A percentile compares a stretch with the other conserved stretches of the same genome.
phyloP scores from a whole-genome alignment of 2,888 invertebrate genomes.

The Subacronicta megacephala region DNA sequence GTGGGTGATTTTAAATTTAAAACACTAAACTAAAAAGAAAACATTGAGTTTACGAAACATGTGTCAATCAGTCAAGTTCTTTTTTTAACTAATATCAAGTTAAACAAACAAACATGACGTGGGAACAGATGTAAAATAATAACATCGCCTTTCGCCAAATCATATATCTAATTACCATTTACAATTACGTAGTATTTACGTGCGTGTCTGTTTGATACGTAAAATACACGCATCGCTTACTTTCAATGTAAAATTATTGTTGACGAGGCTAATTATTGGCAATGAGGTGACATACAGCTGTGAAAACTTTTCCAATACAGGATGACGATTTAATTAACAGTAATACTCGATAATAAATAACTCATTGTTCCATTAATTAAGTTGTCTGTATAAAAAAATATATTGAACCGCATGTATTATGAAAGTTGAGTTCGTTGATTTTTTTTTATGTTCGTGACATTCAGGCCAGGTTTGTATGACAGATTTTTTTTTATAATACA shows the following conservation, averaged over 20 bases:
- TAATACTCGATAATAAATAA: too few relatives aligned
- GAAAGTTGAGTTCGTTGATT: too few relatives aligned
- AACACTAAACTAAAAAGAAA: background rate
- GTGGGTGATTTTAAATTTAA: too few relatives aligned
- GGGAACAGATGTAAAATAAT: slow-evolving; percentile 23
- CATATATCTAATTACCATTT: slow-evolving; percentile 13
- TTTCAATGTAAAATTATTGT: slow-evolving; percentile 39
- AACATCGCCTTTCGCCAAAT: background rate
- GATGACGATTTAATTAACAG: background rate
- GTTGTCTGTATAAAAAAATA: too few relatives aligned
- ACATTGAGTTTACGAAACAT: background rate
- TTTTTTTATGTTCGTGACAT: too few relatives aligned
- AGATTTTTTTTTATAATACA: too few relatives aligned
- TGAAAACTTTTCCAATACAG: slow-evolving; percentile 10
- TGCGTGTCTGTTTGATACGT: slow-evolving; percentile 13
- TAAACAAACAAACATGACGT: slow-evolving; percentile 15
- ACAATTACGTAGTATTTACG: background rate
- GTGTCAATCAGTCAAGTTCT: slow-evolving; percentile 9
- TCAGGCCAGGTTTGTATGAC: too few relatives aligned
- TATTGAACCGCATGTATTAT: too few relatives aligned
- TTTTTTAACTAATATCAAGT: slow-evolving; percentile 15
- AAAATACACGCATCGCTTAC: slow-evolving; percentile 41
- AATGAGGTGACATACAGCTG: slow-evolving; percentile 21
- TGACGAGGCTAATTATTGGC: slow-evolving; percentile 11
- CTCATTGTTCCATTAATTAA: too few relatives aligned